These are phyloP conservation scores for Serrognathus titanus DNA, from an alignment of 2,888 invertebrate species.

Conservation along the genomic window DNA sequence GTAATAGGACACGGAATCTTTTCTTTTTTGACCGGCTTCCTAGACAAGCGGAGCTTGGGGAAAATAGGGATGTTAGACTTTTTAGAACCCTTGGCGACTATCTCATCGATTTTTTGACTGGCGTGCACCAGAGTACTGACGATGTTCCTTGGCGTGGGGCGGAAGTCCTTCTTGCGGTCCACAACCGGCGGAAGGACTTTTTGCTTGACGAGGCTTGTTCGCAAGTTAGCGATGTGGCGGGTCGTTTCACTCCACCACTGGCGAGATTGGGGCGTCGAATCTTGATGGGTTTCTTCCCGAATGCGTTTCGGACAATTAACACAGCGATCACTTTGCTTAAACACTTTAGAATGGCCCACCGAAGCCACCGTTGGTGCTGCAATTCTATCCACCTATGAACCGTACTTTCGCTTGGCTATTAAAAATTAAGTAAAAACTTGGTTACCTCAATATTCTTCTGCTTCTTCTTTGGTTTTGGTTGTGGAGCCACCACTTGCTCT, in stretches of 20 bases:
- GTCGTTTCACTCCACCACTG: constrained; percentile 47
- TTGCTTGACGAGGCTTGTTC: constrained; percentile 38
- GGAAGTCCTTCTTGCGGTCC: constrained; percentile 20
- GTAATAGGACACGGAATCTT: constrained; percentile 38
- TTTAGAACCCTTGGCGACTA: constrained; percentile 36
- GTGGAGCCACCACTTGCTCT: constrained; percentile 34
- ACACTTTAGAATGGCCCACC: constrained; percentile 48
- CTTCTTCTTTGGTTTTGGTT: constrained; percentile 31
- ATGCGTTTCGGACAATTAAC: constrained; percentile 29
- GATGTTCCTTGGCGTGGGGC: constrained; percentile 30
- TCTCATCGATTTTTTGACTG: constrained; percentile 39
- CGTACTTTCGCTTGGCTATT: no score
- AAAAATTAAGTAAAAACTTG: background rate
- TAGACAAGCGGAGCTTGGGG: constrained; percentile 41
- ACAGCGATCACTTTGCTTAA: background rate
- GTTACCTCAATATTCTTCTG: constrained; percentile 39
- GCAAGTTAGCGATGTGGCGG: constrained; percentile 40
- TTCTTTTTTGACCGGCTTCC: constrained; percentile 50
- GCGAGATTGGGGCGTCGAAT: constrained; percentile 39
- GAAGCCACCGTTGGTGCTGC: constrained; percentile 66
- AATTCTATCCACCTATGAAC: constrained; percentile 58
- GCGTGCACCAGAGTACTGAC: constrained; percentile 27
- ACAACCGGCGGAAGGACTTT: constrained; percentile 35
- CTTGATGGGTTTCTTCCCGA: constrained; percentile 32
- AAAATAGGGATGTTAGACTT: constrained; percentile 37